Conservation (phyloP, 2,797 vertebrate species). For the Leptodactylus fallax region DNA sequence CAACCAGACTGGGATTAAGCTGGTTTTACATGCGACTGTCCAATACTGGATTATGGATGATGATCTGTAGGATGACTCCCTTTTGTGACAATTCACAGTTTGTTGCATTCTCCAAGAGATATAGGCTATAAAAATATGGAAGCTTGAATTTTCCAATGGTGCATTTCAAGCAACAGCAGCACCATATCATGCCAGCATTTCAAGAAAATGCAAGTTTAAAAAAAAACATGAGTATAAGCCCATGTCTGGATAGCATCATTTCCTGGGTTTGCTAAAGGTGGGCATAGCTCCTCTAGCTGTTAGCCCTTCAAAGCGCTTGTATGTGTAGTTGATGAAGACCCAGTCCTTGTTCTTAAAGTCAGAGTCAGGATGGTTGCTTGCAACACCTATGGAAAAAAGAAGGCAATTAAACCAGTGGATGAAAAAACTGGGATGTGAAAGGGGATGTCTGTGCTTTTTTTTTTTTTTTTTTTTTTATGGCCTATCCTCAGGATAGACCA, state of each 20-base stretch:
- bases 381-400: constrained; percentile 72
- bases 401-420: not conserved
- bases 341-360: constrained; percentile 99
- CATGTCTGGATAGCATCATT: constrained; percentile 66
- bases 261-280: constrained; percentile 94
- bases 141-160: constrained; percentile 22
- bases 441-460: too few species aligned
- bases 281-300: constrained; percentile 94
- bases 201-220: constrained; percentile 40
- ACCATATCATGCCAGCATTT: constrained; percentile 21
- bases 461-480: too few species aligned
- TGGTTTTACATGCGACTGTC: not conserved
- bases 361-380: constrained; percentile 88
- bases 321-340: constrained; percentile 99
- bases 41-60: constrained; percentile 4
- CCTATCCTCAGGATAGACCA: too few species aligned
- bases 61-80: constrained; percentile 9
- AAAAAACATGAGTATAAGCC: not conserved
- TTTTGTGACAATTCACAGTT: constrained; percentile 19
- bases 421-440: not conserved
- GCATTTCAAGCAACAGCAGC: not conserved
- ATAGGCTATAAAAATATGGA: constrained; percentile 40
- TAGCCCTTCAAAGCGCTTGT: constrained; percentile 96
- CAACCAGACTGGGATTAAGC: not conserved
- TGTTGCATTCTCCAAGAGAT: constrained; percentile 32